Evolutionary conservation across 1,140 invertebrate species (phyloP).

Genomic region (Hyposmocoma kahamanoa): DNA sequence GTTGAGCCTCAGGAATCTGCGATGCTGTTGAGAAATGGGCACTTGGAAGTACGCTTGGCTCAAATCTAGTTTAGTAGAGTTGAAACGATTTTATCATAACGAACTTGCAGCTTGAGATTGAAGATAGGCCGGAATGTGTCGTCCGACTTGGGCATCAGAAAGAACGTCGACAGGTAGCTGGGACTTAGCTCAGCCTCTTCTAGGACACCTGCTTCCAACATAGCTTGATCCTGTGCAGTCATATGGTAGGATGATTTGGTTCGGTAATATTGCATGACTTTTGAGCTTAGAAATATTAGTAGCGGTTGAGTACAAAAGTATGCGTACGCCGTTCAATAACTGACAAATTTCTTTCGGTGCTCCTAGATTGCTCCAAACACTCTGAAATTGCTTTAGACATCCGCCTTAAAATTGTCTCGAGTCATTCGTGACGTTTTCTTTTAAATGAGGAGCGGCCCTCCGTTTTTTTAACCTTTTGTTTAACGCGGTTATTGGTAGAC

Average conservation of each 20-base stretch:
- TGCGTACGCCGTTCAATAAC: background rate
- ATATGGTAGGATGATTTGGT: background rate
- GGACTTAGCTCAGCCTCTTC: background rate
- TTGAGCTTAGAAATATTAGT: background rate
- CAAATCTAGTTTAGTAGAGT: background rate
- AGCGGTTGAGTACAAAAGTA: background rate
- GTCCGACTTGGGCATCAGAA: background rate
- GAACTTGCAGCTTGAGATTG: background rate
- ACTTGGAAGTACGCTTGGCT: constrained; percentile 10
- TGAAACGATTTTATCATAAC: background rate
- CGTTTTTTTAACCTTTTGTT: no score
- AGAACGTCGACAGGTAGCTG: background rate
- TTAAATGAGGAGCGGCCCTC: no score
- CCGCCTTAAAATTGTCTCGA: background rate
- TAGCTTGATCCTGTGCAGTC: background rate
- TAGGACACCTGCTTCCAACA: background rate
- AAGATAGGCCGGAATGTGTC: background rate
- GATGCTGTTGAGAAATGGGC: constrained; percentile 22
- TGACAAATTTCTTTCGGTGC: background rate
- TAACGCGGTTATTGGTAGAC: no score
- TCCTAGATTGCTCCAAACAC: background rate
- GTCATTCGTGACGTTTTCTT: background rate
- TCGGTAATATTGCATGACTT: background rate
- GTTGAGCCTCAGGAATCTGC: constrained; percentile 26
- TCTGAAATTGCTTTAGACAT: background rate